Conservation (phyloP, 2,797 vertebrate genomes). For the Eulemur coronatus region DNA sequence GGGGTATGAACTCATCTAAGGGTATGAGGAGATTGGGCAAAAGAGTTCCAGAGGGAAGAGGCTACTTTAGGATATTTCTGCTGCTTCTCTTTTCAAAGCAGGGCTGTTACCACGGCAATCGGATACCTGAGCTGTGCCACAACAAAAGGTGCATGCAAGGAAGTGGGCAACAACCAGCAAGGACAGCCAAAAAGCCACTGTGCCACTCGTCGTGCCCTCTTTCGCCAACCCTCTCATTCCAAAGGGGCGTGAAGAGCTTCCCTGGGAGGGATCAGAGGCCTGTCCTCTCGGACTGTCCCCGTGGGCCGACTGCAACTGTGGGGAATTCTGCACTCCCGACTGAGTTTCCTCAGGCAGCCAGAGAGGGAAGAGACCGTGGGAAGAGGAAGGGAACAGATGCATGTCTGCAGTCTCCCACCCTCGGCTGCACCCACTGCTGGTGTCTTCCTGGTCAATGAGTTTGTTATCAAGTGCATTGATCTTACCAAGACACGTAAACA, state of each 20-base stretch:
- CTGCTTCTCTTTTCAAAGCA: neutral
- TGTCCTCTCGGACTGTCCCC: neutral
- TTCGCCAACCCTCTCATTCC: neutral
- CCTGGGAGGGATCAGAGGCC: neutral
- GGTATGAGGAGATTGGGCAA: neutral
- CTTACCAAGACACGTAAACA: neutral
- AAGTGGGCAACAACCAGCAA: neutral
- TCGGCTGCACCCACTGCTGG: rapidly evolving
- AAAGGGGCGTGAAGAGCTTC: neutral
- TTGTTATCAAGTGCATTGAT: neutral
- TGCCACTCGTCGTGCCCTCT: too few relatives aligned
- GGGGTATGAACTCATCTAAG: neutral
- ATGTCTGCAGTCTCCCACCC: neutral
- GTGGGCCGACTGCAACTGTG: neutral
- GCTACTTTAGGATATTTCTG: neutral
- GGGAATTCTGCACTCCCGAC: neutral
- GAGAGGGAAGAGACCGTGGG: neutral
- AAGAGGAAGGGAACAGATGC: neutral
- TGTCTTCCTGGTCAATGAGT: neutral
- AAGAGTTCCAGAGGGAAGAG: neutral
- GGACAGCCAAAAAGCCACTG: neutral
- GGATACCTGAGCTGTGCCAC: neutral
- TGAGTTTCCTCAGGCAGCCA: neutral
- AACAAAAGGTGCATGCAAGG: neutral
- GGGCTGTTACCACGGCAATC: too few relatives aligned